Conservation (phyloP, 2,113 vertebrate genomes). For the Choloepus hoffmanni region DNA sequence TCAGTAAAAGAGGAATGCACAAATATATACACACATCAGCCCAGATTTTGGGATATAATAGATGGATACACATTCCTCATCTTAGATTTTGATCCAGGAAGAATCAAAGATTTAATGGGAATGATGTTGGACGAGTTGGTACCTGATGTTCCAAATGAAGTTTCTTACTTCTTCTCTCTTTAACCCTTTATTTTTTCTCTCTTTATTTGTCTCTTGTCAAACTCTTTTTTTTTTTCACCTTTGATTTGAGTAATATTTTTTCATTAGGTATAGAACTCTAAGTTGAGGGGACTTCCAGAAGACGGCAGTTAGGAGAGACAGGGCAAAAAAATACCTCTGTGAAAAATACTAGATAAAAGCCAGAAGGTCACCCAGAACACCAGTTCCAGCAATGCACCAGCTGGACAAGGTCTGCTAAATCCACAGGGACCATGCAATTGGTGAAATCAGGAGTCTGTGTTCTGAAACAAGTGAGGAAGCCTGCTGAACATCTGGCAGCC, state of each 20-base stretch:
- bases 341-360: no score
- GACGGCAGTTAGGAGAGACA: no score
- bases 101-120: neutral
- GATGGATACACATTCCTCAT: neutral
- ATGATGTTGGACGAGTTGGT: no score
- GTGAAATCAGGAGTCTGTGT: no score
- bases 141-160: neutral
- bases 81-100: neutral
- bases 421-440: no score
- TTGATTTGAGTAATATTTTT: conserved; percentile 39
- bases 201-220: neutral
- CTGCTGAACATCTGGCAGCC: no score
- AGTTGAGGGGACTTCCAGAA: neutral
- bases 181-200: neutral
- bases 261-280: conserved; percentile 16
- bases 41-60: neutral
- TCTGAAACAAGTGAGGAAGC: no score
- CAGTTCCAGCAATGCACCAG: no score
- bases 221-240: neutral
- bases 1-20: neutral
- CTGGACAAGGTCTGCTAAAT: no score
- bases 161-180: neutral
- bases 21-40: neutral
- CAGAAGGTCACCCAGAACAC: no score
- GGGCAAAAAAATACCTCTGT: no score